Evolutionary conservation across 1,140 invertebrate species (phyloP), one percentile per base, ranked within the genome.

Genomic region (Drosophila paulistorum): DNA sequence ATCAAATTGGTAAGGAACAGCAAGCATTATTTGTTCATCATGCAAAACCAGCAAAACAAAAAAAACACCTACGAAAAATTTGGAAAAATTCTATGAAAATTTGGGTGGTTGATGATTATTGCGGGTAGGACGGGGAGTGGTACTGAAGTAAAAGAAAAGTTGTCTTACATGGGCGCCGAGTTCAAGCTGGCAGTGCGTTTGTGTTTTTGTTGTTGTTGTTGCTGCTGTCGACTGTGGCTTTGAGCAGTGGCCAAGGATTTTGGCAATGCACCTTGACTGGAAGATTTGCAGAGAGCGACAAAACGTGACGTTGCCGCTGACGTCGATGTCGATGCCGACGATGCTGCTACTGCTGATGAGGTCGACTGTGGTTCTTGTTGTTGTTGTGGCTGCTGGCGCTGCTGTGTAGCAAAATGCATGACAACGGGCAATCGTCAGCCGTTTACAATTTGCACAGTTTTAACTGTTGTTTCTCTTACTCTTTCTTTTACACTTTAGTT

Each of bases 381-480:
- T 20, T 78, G 74, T 20, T 78, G 74, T 23, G 81, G 74, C 14
- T 85, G 82, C 63, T 77, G 75, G 57, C 82, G 82, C 66, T 86
- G 82, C 77, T 86, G 83, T 87, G 83, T 86, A 54, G 87, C 84
- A 83, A 87, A 87, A 87, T 87, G 77, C 83, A 87, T 87, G 83
- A 87, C 83, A 89, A 77, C 80, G 84, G 70, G 70, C 79, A 75
- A 70, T 45, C 55, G 33, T 14, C 9, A 45, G 75, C 75, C 71
- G 68, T 65, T 42, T 65, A 83, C 65, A 76, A 74, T 17, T 63
- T 42, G 37, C 64, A 67, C 68, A 67, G 30, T 39, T 42, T 41
- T 55, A n/a, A 48, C 30, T 30, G 30, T 30, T 17, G 17, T 23
- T 10, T 51, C 58, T n/a, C 14, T 57, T 74, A 30, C 30, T 30